phyloP scores from a whole-genome alignment of 2,888 invertebrate genomes.

The Achlya flavicornis region DNA sequence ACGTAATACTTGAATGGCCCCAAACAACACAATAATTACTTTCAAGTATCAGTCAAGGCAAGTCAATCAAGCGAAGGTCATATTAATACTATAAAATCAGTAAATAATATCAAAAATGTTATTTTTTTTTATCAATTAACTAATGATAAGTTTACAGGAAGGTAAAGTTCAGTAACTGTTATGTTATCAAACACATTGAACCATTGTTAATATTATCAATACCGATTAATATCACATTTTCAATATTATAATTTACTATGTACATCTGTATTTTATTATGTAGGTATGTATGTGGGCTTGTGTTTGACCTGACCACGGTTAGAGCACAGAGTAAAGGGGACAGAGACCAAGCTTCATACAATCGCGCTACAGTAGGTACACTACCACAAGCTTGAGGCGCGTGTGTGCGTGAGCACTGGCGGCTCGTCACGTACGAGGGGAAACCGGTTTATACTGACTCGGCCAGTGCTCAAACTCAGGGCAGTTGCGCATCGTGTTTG shows the following conservation, averaged over 20 bases:
- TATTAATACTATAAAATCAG: background rate
- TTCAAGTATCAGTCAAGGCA: slow-evolving; percentile 4
- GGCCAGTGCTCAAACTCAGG: too few species aligned
- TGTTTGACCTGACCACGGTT: too few species aligned
- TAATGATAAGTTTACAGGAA: slow-evolving; percentile 45
- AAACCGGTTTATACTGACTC: too few species aligned
- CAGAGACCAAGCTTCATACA: too few species aligned
- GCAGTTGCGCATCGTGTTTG: too few species aligned
- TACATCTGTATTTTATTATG: slow-evolving; percentile 3
- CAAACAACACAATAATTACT: background rate
- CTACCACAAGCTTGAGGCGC: too few species aligned
- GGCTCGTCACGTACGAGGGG: too few species aligned
- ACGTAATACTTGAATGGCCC: too few species aligned
- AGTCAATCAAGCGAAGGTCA: background rate
- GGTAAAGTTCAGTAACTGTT: slow-evolving; percentile 53
- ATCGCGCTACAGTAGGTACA: too few species aligned
- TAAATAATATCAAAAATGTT: background rate
- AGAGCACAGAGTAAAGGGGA: too few species aligned
- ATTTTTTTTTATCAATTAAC: background rate
- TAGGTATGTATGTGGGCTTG: too few species aligned
- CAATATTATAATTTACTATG: slow-evolving; percentile 25
- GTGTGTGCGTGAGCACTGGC: too few species aligned
- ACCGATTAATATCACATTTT: slow-evolving; percentile 18
- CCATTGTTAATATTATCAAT: slow-evolving; percentile 14
- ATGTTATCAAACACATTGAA: slow-evolving; percentile 14